These are phyloP conservation scores for Tenualosa ilisha DNA, from an alignment of 2,797 vertebrate genomes.

Conservation along the genomic window DNA sequence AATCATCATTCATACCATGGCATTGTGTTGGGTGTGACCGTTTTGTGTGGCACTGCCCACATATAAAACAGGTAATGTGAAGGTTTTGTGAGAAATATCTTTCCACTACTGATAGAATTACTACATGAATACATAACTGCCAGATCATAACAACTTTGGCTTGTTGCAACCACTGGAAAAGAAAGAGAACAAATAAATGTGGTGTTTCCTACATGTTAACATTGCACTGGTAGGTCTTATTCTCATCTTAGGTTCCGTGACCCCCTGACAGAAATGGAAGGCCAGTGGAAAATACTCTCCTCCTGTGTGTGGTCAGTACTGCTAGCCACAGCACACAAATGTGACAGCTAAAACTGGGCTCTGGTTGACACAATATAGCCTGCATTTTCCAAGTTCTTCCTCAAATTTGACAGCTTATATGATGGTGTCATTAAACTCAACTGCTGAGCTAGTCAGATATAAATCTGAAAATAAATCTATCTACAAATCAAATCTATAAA, in stretches of 20 bases:
- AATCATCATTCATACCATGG: too few species aligned
- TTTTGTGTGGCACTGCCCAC: too few species aligned
- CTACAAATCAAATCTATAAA: too few species aligned
- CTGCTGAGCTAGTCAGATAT: neutral
- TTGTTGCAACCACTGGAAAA: constrained; percentile 16
- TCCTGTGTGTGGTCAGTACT: neutral
- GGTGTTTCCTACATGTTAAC: neutral
- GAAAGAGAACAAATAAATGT: neutral
- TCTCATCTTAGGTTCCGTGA: neutral
- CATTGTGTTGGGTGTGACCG: too few species aligned
- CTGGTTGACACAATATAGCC: neutral
- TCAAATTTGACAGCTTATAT: neutral
- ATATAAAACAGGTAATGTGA: neutral
- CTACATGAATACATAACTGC: neutral
- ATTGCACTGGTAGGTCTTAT: neutral
- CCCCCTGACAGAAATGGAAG: neutral
- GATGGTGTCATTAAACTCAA: neutral
- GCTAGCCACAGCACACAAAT: neutral
- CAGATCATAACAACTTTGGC: neutral
- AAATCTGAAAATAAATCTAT: too few species aligned
- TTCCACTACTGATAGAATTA: neutral
- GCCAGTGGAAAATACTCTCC: neutral
- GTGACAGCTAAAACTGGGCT: neutral
- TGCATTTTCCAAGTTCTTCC: neutral
- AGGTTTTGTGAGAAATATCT: neutral